Conservation (phyloP, 2,113 vertebrate genomes). For the Oreotrochilus melanogaster region DNA sequence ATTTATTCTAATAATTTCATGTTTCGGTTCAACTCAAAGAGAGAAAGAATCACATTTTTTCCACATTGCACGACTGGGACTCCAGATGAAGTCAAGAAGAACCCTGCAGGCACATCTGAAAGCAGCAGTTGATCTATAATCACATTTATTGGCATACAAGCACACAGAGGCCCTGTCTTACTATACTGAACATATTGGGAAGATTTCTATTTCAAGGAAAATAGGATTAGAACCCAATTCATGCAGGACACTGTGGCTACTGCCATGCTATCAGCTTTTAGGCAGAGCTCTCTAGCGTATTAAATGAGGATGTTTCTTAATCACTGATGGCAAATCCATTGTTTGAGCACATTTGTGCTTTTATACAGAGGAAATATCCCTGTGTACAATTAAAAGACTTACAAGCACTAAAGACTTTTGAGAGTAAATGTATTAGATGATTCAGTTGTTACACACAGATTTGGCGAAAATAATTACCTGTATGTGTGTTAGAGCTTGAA, state of each 20-base stretch:
- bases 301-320: background rate
- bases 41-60: background rate
- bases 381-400: background rate
- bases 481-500: background rate
- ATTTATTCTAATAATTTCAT: background rate
- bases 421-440: background rate
- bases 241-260: background rate
- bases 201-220: background rate
- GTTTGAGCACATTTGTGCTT: background rate
- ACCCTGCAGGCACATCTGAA: background rate
- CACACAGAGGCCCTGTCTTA: background rate
- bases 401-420: slow-evolving; percentile 2
- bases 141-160: background rate
- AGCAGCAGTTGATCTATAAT: background rate
- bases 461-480: background rate
- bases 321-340: background rate
- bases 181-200: background rate
- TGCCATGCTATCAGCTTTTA: background rate
- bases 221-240: background rate
- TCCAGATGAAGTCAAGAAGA: background rate
- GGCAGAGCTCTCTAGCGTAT: background rate
- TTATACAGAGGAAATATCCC: background rate
- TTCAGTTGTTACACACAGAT: slow-evolving; percentile 16
- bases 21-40: background rate
- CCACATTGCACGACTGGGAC: background rate